Percentiles rank a stretch among this genome's conserved stretches.
These are phyloP conservation scores for Dicrurus megarhynchus DNA, from an alignment of 2,113 vertebrate species.

Conservation along the genomic window DNA sequence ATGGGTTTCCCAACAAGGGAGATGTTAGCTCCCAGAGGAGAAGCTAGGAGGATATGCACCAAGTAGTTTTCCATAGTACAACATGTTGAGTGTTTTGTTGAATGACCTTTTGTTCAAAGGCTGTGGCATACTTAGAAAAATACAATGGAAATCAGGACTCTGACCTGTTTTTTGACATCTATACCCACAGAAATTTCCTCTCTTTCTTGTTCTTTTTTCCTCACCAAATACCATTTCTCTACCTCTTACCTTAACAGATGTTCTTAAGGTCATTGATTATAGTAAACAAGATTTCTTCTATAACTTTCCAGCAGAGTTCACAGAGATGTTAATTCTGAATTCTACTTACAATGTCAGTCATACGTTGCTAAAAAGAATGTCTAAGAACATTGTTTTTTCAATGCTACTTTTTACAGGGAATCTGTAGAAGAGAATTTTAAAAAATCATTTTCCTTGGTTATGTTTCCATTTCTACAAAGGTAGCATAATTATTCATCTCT, in stretches of 20 bases:
- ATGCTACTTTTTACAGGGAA: neutral
- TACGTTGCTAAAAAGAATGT: neutral
- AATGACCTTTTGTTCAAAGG: neutral
- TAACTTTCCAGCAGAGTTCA: neutral
- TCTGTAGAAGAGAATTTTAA: fast-evolving
- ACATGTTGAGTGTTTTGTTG: neutral
- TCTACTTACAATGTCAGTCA: neutral
- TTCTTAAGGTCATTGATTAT: neutral
- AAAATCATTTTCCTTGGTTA: neutral
- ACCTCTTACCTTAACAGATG: neutral
- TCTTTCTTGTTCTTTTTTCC: neutral
- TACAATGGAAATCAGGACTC: neutral
- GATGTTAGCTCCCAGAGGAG: neutral
- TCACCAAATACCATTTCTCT: neutral
- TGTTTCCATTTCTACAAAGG: neutral
- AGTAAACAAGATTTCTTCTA: neutral
- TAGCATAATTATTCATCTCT: neutral
- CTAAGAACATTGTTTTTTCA: neutral
- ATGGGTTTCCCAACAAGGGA: neutral
- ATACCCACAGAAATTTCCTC: neutral
- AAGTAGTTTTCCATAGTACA: neutral
- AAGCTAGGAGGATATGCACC: neutral
- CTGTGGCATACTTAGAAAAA: neutral
- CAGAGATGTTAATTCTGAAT: neutral
- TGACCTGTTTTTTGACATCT: neutral